Conservation (phyloP, 2,888 invertebrate species). For the Dryobotodes eremita region DNA sequence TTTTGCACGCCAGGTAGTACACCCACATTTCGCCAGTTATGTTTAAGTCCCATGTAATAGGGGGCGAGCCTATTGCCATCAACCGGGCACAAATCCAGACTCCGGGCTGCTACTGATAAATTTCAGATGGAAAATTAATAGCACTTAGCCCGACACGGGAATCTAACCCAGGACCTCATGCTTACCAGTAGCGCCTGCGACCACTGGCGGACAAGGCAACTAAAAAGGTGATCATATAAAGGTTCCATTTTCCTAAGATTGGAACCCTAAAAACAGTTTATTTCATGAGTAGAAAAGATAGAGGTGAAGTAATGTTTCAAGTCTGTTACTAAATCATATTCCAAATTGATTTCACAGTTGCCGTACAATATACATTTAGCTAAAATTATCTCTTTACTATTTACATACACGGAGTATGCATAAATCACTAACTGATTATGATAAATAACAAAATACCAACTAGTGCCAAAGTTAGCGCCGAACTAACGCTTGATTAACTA, state of each 20-base stretch:
- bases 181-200: not conserved
- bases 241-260: not conserved
- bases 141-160: not conserved
- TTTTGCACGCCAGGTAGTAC: too few species aligned
- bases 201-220: not conserved
- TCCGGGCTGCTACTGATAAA: too few species aligned
- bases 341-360: not conserved
- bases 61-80: too few species aligned
- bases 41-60: too few species aligned
- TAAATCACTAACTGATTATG: slow-evolving; percentile 16
- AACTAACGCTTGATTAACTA: slow-evolving; percentile 33
- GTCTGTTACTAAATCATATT: not conserved
- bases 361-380: not conserved
- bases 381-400: not conserved
- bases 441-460: slow-evolving; percentile 28
- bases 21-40: too few species aligned
- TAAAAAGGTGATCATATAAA: not conserved
- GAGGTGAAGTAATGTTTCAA: not conserved
- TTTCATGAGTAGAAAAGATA: not conserved
- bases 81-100: not conserved
- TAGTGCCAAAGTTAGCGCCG: slow-evolving; percentile 22
- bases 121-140: too few species aligned
- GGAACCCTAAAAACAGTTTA: not conserved
- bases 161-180: not conserved
- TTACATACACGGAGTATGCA: slow-evolving; percentile 7